These are phyloP conservation scores for Cricetomys ansorgei DNA, from an alignment of 2,113 vertebrate species.

Conservation along the genomic window DNA sequence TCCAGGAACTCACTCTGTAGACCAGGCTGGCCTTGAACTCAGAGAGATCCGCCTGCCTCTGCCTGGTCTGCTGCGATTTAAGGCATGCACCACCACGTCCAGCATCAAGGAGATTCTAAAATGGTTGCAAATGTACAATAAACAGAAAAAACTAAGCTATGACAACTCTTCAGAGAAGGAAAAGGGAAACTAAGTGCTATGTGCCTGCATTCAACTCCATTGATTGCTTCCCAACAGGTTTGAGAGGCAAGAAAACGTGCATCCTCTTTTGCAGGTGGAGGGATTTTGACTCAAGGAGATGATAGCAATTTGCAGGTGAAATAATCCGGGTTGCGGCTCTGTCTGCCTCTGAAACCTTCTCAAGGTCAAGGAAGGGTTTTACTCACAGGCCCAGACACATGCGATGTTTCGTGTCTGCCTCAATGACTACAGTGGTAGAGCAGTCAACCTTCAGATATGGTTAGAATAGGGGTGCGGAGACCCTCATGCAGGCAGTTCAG, in stretches of 20 bases:
- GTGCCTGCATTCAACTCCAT: background rate
- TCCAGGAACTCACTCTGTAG: too few species aligned
- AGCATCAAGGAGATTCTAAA: background rate
- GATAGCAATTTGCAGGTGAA: background rate
- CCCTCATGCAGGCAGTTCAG: background rate
- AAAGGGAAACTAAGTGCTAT: background rate
- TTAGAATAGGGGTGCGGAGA: background rate
- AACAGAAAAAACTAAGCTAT: background rate
- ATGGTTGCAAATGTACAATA: background rate
- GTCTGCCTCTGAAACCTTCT: background rate
- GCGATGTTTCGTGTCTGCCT: background rate
- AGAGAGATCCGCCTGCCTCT: too few species aligned
- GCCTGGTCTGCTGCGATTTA: too few species aligned
- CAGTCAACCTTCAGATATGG: background rate
- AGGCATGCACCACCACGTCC: too few species aligned
- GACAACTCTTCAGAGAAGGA: background rate
- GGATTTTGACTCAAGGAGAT: background rate
- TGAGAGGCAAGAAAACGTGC: background rate
- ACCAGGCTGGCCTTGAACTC: too few species aligned
- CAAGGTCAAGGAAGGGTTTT: background rate
- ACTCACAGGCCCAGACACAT: background rate
- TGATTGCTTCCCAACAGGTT: background rate
- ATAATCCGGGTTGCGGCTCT: background rate
- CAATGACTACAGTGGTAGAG: background rate
- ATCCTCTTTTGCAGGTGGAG: background rate